Conservation (phyloP, 2,888 invertebrate species). For the Anticlea derivata region DNA sequence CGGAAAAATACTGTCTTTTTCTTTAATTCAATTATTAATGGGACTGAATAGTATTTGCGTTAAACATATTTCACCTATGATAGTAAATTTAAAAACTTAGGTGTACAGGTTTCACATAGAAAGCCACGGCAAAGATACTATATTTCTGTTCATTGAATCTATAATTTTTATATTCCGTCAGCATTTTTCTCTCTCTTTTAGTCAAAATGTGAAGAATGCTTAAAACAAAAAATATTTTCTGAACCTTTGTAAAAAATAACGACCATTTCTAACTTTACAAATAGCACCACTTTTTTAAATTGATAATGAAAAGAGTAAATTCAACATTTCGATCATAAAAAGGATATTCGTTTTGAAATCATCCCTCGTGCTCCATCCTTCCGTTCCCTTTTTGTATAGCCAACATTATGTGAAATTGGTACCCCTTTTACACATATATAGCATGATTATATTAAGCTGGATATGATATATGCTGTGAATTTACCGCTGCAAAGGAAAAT, state of each 20-base stretch:
- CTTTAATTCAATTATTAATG: too few species aligned
- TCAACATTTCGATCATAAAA: conserved; percentile 29
- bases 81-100: too few species aligned
- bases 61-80: too few species aligned
- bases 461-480: too few species aligned
- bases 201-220: background rate
- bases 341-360: conserved; percentile 26
- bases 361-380: conserved; percentile 24
- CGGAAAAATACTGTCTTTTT: too few species aligned
- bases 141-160: too few species aligned
- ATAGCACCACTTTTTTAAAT: conserved; percentile 19
- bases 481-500: too few species aligned
- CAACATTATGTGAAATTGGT: conserved; percentile 26
- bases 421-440: conserved; percentile 17
- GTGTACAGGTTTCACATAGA: too few species aligned
- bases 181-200: too few species aligned
- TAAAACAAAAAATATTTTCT: conserved; percentile 2
- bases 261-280: conserved; percentile 19
- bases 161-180: too few species aligned
- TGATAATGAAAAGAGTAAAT: conserved; percentile 22
- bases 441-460: background rate
- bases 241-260: conserved; percentile 13
- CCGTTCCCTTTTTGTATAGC: conserved; percentile 25
- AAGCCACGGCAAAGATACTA: too few species aligned
- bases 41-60: too few species aligned